A percentile compares a stretch with the other conserved stretches of the same genome.
Conservation (phyloP, 2,888 invertebrate species). For the Hypselothyrea guttata region DNA sequence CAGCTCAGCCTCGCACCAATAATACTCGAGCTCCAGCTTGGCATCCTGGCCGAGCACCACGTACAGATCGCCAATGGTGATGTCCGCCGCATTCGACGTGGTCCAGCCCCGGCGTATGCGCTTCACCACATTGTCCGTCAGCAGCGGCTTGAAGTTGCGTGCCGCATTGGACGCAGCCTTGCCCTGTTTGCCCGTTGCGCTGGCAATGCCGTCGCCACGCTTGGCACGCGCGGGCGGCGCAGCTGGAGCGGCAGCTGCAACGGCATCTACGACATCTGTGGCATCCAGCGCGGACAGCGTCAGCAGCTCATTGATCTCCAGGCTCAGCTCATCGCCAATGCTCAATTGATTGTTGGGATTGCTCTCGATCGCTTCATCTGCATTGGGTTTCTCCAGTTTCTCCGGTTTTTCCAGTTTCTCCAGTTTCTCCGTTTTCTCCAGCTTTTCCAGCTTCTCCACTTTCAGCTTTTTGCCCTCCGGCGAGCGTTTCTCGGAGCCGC, state of each 20-base stretch:
- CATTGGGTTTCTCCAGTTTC: constrained; percentile 52
- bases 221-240: constrained; percentile 42
- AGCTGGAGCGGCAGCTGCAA: constrained; percentile 4
- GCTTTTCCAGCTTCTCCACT: constrained; percentile 10
- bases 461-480: constrained; percentile 83
- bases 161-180: constrained; percentile 56
- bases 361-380: constrained; percentile 71
- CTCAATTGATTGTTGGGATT: neutral
- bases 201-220: constrained; percentile 32
- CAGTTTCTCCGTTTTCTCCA: constrained; percentile 5
- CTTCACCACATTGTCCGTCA: constrained; percentile 80
- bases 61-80: constrained; percentile 95
- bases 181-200: constrained; percentile 26
- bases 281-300: constrained; percentile 24
- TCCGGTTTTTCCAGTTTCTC: constrained; percentile 13
- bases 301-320: constrained; percentile 74
- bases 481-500: constrained; percentile 84
- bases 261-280: too few species aligned
- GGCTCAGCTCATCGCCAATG: constrained; percentile 73
- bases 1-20: constrained; percentile 86
- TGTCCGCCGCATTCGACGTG: constrained; percentile 87
- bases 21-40: constrained; percentile 89
- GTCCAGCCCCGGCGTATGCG: constrained; percentile 89
- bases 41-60: constrained; percentile 90
- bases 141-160: constrained; percentile 78